A percentile compares a stretch with the other conserved stretches of the same genome.
These are phyloP conservation scores for Phrynocephalus vlangalii DNA, from an alignment of 2,797 vertebrate genomes.

Conservation along the genomic window DNA sequence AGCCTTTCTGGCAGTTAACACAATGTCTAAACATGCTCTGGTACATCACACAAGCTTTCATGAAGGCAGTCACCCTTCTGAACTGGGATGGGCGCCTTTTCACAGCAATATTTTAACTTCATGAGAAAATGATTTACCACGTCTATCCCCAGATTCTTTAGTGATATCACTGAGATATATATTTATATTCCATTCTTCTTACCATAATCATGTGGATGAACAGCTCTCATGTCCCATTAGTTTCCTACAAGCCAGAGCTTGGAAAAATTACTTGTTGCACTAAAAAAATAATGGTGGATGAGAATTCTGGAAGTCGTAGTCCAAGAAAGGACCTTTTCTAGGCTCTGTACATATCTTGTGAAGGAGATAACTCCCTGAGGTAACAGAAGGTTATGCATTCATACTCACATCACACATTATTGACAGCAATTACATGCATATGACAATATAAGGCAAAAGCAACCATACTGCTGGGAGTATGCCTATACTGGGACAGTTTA, in stretches of 20 bases:
- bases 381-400: no score
- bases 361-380: no score
- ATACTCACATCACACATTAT: no score
- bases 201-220: background rate
- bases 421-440: background rate
- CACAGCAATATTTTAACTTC: conserved; percentile 9
- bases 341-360: no score
- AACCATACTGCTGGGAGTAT: background rate
- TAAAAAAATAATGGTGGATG: no score
- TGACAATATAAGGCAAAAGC: background rate
- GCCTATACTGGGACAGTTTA: background rate
- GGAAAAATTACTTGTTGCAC: no score
- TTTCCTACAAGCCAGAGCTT: no score
- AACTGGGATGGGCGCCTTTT: conserved; percentile 40
- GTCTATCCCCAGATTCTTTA: background rate
- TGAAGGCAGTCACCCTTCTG: conserved; percentile 24
- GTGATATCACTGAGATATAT: background rate
- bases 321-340: no score
- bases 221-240: conserved; percentile 13
- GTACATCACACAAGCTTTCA: conserved; percentile 59
- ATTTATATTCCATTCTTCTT: background rate
- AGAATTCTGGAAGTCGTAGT: no score
- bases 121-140: conserved; percentile 17
- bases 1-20: conserved; percentile 36
- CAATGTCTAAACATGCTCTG: conserved; percentile 49